phyloP scores from a whole-genome alignment of 2,113 vertebrate species.

The Elephas maximus region DNA sequence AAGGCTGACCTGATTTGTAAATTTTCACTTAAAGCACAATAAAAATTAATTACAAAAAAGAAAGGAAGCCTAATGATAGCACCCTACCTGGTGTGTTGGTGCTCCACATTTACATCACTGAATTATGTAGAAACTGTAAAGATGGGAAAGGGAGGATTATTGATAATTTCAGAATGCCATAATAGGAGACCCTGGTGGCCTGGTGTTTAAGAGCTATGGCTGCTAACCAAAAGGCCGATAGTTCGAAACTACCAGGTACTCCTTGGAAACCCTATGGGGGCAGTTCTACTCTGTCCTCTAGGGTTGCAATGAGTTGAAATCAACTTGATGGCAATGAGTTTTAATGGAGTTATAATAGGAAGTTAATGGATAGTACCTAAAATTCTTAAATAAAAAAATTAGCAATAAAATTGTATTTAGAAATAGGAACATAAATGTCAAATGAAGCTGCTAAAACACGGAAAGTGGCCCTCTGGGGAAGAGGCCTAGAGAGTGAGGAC shows the following conservation, averaged over 20 bases:
- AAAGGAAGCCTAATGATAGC: not conserved
- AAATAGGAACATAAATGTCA: not conserved
- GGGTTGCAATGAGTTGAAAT: no score
- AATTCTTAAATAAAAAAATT: not conserved
- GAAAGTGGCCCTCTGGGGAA: not conserved
- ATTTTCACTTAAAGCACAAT: no score
- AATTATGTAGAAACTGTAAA: not conserved
- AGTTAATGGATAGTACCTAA: not conserved
- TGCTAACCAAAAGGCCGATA: no score
- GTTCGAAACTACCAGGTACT: no score
- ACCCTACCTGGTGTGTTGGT: not conserved
- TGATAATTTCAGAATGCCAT: not conserved
- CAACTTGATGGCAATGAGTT: no score
- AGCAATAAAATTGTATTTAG: not conserved
- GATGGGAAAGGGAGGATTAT: not conserved
- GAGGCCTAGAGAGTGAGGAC: not conserved
- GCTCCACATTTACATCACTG: not conserved
- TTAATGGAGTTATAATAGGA: not conserved
- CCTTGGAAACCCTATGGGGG: no score
- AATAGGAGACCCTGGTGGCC: not conserved
- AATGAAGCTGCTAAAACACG: not conserved
- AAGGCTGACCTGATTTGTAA: no score
- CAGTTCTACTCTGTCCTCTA: no score
- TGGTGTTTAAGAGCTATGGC: no score
- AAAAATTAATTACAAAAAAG: not conserved